These are phyloP conservation scores for Calycopis cecrops DNA, from an alignment of 1,140 invertebrate genomes.

Conservation along the genomic window DNA sequence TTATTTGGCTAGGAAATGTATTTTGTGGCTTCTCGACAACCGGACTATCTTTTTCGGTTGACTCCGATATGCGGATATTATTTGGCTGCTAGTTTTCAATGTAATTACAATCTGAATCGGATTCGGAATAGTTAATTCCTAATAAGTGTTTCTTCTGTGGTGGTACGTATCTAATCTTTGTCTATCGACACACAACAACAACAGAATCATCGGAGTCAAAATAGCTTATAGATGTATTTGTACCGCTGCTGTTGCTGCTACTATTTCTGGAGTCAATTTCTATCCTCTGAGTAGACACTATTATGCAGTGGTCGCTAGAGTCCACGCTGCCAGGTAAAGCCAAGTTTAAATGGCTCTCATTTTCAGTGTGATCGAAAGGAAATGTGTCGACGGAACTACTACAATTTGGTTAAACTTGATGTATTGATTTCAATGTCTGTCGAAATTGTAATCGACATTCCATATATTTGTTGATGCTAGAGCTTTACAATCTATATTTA, in stretches of 20 bases:
- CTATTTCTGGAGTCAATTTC: neutral
- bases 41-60: neutral
- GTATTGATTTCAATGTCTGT: too few species aligned
- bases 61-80: neutral
- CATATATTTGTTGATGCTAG: too few species aligned
- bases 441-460: too few species aligned
- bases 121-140: neutral
- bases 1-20: neutral
- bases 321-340: neutral
- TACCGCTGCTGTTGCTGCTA: slow-evolving; percentile 8
- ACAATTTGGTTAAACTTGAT: too few species aligned
- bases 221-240: slow-evolving; percentile 9
- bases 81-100: slow-evolving; percentile 13
- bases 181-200: too few species aligned
- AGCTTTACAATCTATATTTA: too few species aligned
- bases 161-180: slow-evolving; percentile 15
- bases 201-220: slow-evolving; percentile 19
- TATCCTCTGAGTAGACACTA: neutral
- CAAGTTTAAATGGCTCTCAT: neutral
- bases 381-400: too few species aligned
- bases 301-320: neutral
- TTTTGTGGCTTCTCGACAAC: too few species aligned
- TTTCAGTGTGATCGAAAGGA: neutral
- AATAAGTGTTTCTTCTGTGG: neutral
- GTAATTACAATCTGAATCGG: slow-evolving; percentile 14